These are phyloP conservation scores for Sinosuthora webbiana DNA, from an alignment of 2,113 vertebrate genomes.

Conservation along the genomic window DNA sequence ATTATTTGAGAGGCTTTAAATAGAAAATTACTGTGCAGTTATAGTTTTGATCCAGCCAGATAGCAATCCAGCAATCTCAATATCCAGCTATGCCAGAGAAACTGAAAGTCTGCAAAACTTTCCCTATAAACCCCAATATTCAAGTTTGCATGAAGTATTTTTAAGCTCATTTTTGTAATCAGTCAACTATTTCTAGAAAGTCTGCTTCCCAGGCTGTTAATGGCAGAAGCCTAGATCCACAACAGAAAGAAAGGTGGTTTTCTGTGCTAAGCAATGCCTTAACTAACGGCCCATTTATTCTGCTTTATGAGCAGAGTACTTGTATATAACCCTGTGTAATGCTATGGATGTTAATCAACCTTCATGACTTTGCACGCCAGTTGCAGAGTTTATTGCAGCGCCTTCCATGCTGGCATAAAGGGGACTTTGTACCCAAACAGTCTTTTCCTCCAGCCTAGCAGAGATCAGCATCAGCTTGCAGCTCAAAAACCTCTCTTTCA, in stretches of 20 bases:
- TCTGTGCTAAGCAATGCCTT: not conserved
- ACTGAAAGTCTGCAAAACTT: not conserved
- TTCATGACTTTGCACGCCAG: not conserved
- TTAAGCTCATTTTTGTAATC: not conserved
- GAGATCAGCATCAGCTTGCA: not conserved
- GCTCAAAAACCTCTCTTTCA: not conserved
- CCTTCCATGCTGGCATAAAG: not conserved
- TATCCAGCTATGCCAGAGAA: not conserved
- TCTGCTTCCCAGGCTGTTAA: not conserved
- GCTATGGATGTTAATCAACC: slow-evolving; percentile 1
- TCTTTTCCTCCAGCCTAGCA: not conserved
- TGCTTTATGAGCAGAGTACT: not conserved
- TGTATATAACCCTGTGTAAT: not conserved
- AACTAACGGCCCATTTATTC: not conserved
- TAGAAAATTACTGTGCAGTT: not conserved
- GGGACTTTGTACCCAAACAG: not conserved
- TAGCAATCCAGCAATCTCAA: not conserved
- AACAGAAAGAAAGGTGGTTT: not conserved
- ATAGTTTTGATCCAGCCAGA: not conserved
- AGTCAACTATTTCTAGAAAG: not conserved
- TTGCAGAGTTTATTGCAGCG: not conserved
- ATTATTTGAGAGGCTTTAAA: not conserved
- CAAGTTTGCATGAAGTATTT: not conserved
- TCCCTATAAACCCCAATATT: not conserved
- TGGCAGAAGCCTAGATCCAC: not conserved